Base-by-base conservation (phyloP, 2,797 vertebrate species). In the Sphenopsis melanotis region DNA sequence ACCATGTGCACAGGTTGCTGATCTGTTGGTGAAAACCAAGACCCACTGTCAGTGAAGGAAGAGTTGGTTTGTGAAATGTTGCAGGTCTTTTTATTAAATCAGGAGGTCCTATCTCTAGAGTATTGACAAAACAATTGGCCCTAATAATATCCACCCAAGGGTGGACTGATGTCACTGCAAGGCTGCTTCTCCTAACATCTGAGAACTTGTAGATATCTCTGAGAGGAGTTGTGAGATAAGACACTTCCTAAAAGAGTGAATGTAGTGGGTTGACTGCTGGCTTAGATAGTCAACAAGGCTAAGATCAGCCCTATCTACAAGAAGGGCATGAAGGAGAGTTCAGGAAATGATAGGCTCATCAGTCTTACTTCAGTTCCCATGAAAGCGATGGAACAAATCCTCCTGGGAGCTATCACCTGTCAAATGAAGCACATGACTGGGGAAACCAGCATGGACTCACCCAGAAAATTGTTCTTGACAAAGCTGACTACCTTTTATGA, bases 251-350 rank as follows among this genome's bases (percentile, higher is more conserved):
- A 39, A 26, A 59, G 11, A 39, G 17, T 30, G 20, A 11, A 64
- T 36, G 27, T 32, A 44, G 49, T 0, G 0, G 3, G 10, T 16
- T 64, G 16, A 44, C 32, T 1, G 0, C n/a, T 53, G 16, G 12
- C 5, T 36, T 65, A 46, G 22, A 32, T 0, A 0, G 6, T 26
- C 39, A 72, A 39, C 20, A 59, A 59, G 15, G 12, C 17, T 46
- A 53, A 39, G 53, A 8, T 30, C n/a, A 52, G 16, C 5, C 15
- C 2, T 37, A 13, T 34, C 17, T n/a, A 39, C 6, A 50, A n/a
- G 27, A 42, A 42, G 7, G 3, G 4, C 14, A 30, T 15, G 52
- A 52, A 72, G 29, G 14, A 39, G 24, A 5, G 5, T 34, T 66
- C 53, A 53, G 30, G 39, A 52, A 46, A 26, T 52, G 34, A 46